Evolutionary conservation across 1,140 invertebrate species (phyloP), one percentile per base, ranked within the genome.

Genomic region (Musca domestica): DNA sequence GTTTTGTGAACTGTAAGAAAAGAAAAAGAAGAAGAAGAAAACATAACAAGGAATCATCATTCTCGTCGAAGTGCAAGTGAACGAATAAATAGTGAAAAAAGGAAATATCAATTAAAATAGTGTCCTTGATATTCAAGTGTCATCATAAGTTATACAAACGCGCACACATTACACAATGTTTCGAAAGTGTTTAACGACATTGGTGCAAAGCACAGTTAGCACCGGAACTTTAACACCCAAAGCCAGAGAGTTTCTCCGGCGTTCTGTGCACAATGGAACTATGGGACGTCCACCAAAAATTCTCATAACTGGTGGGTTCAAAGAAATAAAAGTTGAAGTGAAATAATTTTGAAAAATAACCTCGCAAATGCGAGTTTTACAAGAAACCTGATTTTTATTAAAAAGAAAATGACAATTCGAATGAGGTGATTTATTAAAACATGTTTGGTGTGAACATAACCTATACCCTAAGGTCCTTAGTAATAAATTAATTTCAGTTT

Each of bases 281-380:
- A 47, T 56, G 46, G 71, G 73, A 19, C 78, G 77, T 46, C 81
- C 83, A 0, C 84, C 84, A 56, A 85, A 84, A 78, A 83, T 85
- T 72, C 78, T 85, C 61, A 85, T 85, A 47, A 85, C 84, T 51
- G 84, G 84, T 85, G 71, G 19, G 68, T 66, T 1, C 9, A 46
- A 52, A 19, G 14, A 17, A 6, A 15, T 17, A 41, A 61, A 41
- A n/a, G 12, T 34, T 23, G 3, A 4, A 58, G 19, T 78, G 83
- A 72, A 25, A 58, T 49, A 4, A 17, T 49, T n/a, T n/a, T n/a
- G n/a, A n/a, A n/a, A n/a, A n/a, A n/a, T n/a, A n/a, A n/a, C n/a
- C n/a, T n/a, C n/a, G n/a, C n/a, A n/a, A n/a, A n/a, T n/a, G n/a
- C n/a, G n/a, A n/a, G n/a, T n/a, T n/a, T n/a, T n/a, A n/a, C n/a